Percentiles rank a stretch among this genome's conserved stretches.
Evolutionary conservation across 2,888 invertebrate species (phyloP).

Genomic region (Torymus auratus): DNA sequence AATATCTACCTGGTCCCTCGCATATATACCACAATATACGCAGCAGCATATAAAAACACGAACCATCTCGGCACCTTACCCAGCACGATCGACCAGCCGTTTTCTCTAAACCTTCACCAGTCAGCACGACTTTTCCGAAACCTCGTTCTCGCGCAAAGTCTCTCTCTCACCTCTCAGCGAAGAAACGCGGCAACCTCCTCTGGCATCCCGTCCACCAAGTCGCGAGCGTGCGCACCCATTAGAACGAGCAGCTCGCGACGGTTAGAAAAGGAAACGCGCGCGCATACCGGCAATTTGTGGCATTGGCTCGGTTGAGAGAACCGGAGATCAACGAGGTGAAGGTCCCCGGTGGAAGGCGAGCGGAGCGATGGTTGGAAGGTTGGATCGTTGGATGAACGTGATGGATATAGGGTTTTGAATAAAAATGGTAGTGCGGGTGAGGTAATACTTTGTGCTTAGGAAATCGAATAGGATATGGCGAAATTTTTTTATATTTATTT

Average conservation of each 20-base stretch:
- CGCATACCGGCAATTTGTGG: conserved; percentile 43
- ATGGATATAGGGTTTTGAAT: not conserved
- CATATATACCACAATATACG: too few species aligned
- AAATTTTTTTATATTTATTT: too few species aligned
- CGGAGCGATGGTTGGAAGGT: not conserved
- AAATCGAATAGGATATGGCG: too few species aligned
- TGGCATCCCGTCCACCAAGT: not conserved
- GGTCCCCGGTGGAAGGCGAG: conserved; percentile 13
- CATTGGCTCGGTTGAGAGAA: conserved; percentile 18
- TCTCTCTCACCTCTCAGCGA: not conserved
- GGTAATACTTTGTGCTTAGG: too few species aligned
- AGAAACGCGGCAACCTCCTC: not conserved
- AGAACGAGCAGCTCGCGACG: conserved; percentile 37
- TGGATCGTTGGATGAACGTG: not conserved
- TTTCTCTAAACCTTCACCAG: too few species aligned
- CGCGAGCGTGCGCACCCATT: conserved; percentile 26
- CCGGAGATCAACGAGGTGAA: conserved; percentile 49
- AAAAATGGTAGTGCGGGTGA: too few species aligned
- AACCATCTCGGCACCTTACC: too few species aligned
- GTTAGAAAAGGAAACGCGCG: conserved; percentile 25
- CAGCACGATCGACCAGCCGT: too few species aligned
- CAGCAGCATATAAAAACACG: too few species aligned
- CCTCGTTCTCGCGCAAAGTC: conserved; percentile 18
- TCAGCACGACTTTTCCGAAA: conserved; percentile 19
- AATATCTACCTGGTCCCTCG: too few species aligned